Evolutionary conservation across 1,140 invertebrate species (phyloP), one percentile per base, ranked within the genome.

Genomic region (Sipha flava): DNA sequence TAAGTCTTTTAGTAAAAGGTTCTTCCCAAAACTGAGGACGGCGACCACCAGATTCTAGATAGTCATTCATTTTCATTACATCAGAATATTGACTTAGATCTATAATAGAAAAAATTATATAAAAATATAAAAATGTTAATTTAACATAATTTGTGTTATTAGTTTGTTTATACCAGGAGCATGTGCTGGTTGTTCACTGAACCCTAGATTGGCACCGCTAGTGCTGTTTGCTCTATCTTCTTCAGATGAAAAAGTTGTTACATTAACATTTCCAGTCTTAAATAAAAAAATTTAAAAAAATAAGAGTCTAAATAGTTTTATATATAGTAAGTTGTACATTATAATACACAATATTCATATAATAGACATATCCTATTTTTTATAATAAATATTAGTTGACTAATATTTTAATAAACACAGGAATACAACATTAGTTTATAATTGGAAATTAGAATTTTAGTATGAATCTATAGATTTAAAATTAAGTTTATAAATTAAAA

Each of bases 1-100:
- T 93, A 49, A 95, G 90, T 68, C 91, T 88, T 85, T 91, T 89
- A 62, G 92, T 93, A 80, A 92, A 92, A 2, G 91, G 90, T 85
- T 95, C 94, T 84, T 95, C 94, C 94, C 94, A 96, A 85, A 95
- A 96, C 84, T 96, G 94, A 80, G 94, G 94, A 49, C 94, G 86
- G 43, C 94, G 86, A 2, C 94, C 93, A 83, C 93, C 93, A 83
- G 92, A 92, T 81, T 85, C 84, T 82, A 95, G 86, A 84, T 95
- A 95, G 84, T 94, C 93, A 84, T 93, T 94, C 89, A 95, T 91
- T 85, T 94, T 95, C 45, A 95, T 89, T 37, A 94, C 92, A 86
- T 94, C 93, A 57, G 90, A 87, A 85, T 91, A 92, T 83, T 82
- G 82, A 66, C 82, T 83, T 70, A 84, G 79, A 79, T 83, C 84